phyloP scores from a whole-genome alignment of 2,888 invertebrate genomes.

The Ichneumon xanthorius region DNA sequence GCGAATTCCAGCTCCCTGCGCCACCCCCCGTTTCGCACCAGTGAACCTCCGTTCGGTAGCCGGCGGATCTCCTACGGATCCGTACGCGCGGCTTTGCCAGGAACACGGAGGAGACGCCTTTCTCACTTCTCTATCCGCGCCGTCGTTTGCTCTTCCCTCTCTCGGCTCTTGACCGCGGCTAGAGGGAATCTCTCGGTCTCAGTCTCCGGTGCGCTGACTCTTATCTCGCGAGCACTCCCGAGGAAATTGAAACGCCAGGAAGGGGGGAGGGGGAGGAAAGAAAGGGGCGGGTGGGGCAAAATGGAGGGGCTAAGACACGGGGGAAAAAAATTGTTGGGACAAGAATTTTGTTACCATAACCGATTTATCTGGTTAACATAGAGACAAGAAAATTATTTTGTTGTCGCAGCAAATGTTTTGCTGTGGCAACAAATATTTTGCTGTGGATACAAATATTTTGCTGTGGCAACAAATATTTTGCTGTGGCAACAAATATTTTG shows the following conservation, averaged over 20 bases:
- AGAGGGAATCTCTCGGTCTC: background rate
- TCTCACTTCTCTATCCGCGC: conserved; percentile 26
- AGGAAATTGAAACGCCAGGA: conserved; percentile 50
- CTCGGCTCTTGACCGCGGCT: conserved; percentile 47
- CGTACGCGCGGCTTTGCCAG: background rate
- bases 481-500: too few species aligned
- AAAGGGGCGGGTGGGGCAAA: background rate
- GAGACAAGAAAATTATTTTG: too few species aligned
- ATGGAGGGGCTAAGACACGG: background rate
- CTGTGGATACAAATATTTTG: too few species aligned
- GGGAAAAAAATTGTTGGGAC: too few species aligned
- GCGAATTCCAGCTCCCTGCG: conserved; percentile 77
- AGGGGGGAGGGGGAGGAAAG: conserved; percentile 28
- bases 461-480: too few species aligned
- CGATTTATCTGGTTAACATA: too few species aligned
- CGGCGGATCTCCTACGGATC: conserved; percentile 77
- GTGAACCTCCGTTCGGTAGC: conserved; percentile 75
- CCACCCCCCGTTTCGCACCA: conserved; percentile 57
- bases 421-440: too few species aligned
- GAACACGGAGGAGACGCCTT: conserved; percentile 33
- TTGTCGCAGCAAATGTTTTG: too few species aligned
- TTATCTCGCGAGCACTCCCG: conserved; percentile 65
- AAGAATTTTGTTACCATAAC: too few species aligned
- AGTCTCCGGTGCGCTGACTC: conserved; percentile 52
- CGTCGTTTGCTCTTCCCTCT: conserved; percentile 56